These are phyloP conservation scores for Heliconius nattereri DNA, from an alignment of 1,140 invertebrate genomes.

Conservation along the genomic window DNA sequence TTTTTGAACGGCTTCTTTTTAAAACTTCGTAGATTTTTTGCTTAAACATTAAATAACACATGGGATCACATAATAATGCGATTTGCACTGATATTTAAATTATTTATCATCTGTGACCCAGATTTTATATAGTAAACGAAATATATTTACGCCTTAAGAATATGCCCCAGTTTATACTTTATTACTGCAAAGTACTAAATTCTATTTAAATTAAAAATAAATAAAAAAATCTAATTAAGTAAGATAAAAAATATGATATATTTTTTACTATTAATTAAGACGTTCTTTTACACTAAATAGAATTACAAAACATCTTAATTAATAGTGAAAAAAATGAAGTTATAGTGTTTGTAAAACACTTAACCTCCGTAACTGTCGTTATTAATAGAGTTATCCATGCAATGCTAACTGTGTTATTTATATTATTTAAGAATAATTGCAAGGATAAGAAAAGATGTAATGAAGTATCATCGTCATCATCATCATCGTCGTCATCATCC, in stretches of 20 bases:
- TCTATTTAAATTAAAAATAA: neutral
- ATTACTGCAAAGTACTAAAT: neutral
- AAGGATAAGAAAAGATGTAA: conserved; percentile 9
- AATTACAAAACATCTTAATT: too few relatives aligned
- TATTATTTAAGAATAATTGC: neutral
- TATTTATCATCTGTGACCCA: neutral
- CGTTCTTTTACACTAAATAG: too few relatives aligned
- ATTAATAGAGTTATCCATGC: too few relatives aligned
- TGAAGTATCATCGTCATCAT: conserved; percentile 3
- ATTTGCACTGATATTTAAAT: too few relatives aligned
- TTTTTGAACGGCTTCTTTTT: too few relatives aligned
- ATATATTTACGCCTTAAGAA: neutral
- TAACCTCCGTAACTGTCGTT: too few relatives aligned
- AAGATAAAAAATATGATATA: neutral
- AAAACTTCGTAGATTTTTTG: too few relatives aligned
- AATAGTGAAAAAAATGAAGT: too few relatives aligned
- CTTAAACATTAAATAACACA: neutral
- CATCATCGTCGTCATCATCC: neutral
- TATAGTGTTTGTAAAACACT: too few relatives aligned
- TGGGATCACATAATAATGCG: too few relatives aligned
- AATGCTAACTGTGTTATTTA: neutral
- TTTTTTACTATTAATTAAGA: neutral
- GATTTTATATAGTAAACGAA: neutral
- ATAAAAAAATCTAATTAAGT: too few relatives aligned
- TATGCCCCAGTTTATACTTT: neutral